Evolutionary conservation across 2,113 vertebrate genomes (phyloP).

Genomic region (Syngnathoides biaculeatus): DNA sequence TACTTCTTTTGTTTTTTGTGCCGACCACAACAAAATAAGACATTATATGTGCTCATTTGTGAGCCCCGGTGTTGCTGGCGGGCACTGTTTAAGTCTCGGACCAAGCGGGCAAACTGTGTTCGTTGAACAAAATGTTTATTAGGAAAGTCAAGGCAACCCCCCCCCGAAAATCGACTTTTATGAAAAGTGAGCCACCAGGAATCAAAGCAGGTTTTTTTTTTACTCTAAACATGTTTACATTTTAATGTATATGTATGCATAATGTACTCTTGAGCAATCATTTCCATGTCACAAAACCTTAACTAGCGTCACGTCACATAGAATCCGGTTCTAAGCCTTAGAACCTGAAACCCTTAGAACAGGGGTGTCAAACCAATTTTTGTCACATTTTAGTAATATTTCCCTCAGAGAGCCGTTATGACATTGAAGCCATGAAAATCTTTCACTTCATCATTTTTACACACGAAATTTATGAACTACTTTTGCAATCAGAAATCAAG

Average conservation of each 20-base stretch:
- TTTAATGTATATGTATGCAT: too few species aligned
- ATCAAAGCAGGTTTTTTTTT: background rate
- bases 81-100: background rate
- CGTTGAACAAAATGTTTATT: background rate
- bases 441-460: too few species aligned
- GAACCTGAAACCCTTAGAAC: too few species aligned
- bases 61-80: background rate
- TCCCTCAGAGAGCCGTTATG: too few species aligned
- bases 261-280: background rate
- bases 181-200: background rate
- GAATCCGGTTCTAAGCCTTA: background rate
- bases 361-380: too few species aligned
- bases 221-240: background rate
- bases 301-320: background rate
- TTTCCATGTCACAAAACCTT: background rate
- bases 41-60: background rate
- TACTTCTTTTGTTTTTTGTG: background rate
- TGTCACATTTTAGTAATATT: too few species aligned
- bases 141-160: background rate
- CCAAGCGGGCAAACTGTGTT: background rate
- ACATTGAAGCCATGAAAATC: too few species aligned
- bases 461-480: too few species aligned
- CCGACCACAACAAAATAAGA: constrained; percentile 2
- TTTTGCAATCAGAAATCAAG: too few species aligned
- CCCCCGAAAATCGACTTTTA: background rate